Evolutionary conservation across 2,113 vertebrate species (phyloP), one percentile per base, ranked within the genome.

Genomic region (Tiliqua scincoides): DNA sequence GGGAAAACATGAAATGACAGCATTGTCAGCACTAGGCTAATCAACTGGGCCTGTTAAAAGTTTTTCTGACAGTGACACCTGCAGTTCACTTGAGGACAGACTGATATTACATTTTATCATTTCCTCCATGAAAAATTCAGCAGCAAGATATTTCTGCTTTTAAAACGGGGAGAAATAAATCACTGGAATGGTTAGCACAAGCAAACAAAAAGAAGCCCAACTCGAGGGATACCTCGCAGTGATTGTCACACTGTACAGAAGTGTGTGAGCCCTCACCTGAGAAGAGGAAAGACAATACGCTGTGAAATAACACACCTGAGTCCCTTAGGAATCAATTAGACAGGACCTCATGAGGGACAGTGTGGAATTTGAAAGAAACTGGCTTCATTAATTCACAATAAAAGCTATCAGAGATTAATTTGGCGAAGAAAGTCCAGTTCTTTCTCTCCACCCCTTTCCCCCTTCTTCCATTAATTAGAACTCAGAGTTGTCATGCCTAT

Each of bases 401-500:
- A 37, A 77, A 78, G 65, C 4, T 52, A 35, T 32, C 21, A 48
- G 57, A n/a, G n/a, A 83, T 61, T 37, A 57, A 79, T 77, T 32
- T 73, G 32, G 59, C 67, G 32, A 48, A 78, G 70, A 43, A 20
- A 79, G 48, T 40, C 27, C 54, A 78, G 37, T 65, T 63, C 15
- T 11, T 72, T 30, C 20, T 63, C n/a, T 63, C 63, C 43, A 57
- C 43, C 79, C 61, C 48, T n/a, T 81, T 25, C 11, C 14, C 62
- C 65, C 59, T 32, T n/a, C 40, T 61, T 75, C 67, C 21, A 21
- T 82, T 71, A 89, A 73, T 85, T 82, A 85, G 71, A 73, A 79
- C 27, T 82, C 79, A 72, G n/a, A 62, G 32, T 37, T 35, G 15
- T 43, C 27, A 7, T 57, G 32, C 57, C 37, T 32, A 12, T 3